Evolutionary conservation across 2,113 vertebrate genomes (phyloP).

Genomic region (Dicaeum eximium): DNA sequence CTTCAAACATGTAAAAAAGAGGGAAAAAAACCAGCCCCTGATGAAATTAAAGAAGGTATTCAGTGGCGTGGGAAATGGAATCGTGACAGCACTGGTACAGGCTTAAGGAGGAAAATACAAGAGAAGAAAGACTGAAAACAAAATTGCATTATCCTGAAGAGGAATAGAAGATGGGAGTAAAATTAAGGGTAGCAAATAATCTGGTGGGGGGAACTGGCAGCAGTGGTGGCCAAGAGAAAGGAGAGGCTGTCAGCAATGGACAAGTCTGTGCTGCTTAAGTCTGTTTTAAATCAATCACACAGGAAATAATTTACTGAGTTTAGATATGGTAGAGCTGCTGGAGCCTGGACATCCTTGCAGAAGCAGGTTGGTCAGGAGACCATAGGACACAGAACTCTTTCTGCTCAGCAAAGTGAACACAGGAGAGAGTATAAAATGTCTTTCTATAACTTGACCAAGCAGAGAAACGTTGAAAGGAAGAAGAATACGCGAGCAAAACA

Average conservation of each 20-base stretch:
- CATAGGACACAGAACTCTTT: neutral
- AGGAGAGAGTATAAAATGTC: neutral
- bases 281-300: neutral
- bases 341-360: neutral
- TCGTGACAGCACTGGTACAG: neutral
- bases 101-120: neutral
- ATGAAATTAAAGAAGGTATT: conserved; percentile 31
- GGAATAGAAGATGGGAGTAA: neutral
- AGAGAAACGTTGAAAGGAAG: neutral
- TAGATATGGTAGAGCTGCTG: neutral
- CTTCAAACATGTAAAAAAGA: neutral
- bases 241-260: neutral
- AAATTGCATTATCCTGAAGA: neutral
- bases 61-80: neutral
- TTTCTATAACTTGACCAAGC: neutral
- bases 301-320: neutral
- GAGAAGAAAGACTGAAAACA: neutral
- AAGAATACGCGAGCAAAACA: neutral
- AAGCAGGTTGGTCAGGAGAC: neutral
- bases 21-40: neutral
- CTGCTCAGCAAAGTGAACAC: neutral
- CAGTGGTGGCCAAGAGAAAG: neutral
- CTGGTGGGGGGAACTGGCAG: neutral
- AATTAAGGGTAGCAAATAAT: neutral
- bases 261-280: neutral